phyloP scores from a whole-genome alignment of 2,888 invertebrate genomes.

The Dione juno region DNA sequence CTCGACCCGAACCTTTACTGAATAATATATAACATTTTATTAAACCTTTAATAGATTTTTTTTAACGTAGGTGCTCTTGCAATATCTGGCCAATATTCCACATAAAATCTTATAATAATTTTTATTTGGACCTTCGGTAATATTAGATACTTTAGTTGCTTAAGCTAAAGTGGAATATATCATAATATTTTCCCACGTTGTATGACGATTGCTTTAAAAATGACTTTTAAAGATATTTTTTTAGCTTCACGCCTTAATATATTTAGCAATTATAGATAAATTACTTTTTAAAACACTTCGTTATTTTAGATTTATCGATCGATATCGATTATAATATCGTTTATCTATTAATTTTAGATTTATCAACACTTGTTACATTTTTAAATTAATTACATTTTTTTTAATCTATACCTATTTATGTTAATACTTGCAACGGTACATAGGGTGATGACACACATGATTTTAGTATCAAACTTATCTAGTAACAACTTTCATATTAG shows the following conservation, averaged over 20 bases:
- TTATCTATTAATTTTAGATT: neutral
- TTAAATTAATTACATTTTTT: neutral
- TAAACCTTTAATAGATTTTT: constrained; percentile 34
- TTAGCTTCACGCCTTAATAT: too few species aligned
- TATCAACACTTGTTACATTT: neutral
- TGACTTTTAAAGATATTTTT: too few species aligned
- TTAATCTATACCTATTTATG: neutral
- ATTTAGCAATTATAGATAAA: too few species aligned
- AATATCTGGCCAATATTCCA: neutral
- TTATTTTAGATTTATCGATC: too few species aligned
- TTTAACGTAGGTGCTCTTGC: constrained; percentile 4
- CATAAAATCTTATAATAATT: neutral
- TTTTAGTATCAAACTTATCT: neutral
- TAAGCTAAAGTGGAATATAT: neutral
- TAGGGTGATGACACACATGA: neutral
- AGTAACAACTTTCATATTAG: neutral
- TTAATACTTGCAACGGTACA: neutral
- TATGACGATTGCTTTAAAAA: too few species aligned
- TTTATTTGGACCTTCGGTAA: neutral
- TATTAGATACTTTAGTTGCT: neutral
- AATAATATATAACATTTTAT: constrained; percentile 39
- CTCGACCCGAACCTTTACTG: constrained; percentile 38
- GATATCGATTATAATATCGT: too few species aligned
- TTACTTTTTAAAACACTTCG: too few species aligned
- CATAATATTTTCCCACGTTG: too few species aligned